Percentiles rank a stretch among this genome's conserved stretches.
Evolutionary conservation across 2,888 invertebrate species (phyloP).

Genomic region (Boloria selene): DNA sequence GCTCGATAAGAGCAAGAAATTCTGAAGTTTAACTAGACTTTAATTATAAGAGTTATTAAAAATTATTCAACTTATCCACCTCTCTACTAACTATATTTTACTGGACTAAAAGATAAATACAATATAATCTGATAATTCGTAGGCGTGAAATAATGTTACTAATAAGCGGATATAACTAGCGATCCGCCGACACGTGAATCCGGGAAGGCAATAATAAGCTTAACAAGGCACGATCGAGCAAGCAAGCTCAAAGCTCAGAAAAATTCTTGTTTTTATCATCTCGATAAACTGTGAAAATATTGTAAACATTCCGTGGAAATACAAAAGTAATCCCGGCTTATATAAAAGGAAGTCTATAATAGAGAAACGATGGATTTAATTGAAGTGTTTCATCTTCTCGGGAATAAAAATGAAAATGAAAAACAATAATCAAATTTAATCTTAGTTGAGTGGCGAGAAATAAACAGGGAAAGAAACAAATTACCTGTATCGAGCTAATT

Average conservation of each 20-base stretch:
- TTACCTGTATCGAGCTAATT: constrained; percentile 77
- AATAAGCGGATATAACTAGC: constrained; percentile 18
- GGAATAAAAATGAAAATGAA: constrained; percentile 52
- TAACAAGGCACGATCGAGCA: constrained; percentile 44
- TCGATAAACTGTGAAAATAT: constrained; percentile 20
- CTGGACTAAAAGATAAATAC: too few relatives aligned
- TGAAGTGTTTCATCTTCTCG: constrained; percentile 54
- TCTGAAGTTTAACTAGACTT: too few relatives aligned
- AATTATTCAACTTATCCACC: too few relatives aligned
- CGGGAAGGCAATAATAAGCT: constrained; percentile 46
- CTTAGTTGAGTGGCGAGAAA: constrained; percentile 62
- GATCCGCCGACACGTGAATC: constrained; percentile 46
- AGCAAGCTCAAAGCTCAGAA: constrained; percentile 41
- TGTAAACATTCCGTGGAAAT: constrained; percentile 22
- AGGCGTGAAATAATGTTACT: constrained; percentile 12
- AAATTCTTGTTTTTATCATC: constrained; percentile 25
- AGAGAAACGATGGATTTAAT: constrained; percentile 47
- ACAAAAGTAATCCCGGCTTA: constrained; percentile 47
- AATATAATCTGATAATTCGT: neutral
- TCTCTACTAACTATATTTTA: too few relatives aligned
- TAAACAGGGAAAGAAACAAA: constrained; percentile 69
- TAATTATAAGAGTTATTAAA: too few relatives aligned
- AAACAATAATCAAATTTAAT: constrained; percentile 70
- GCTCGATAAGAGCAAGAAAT: too few relatives aligned
- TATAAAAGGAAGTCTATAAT: constrained; percentile 47